Evolutionary conservation across 1,140 invertebrate genomes (phyloP), one percentile per base, ranked within the genome.

Genomic region (Saxidomus purpurata): DNA sequence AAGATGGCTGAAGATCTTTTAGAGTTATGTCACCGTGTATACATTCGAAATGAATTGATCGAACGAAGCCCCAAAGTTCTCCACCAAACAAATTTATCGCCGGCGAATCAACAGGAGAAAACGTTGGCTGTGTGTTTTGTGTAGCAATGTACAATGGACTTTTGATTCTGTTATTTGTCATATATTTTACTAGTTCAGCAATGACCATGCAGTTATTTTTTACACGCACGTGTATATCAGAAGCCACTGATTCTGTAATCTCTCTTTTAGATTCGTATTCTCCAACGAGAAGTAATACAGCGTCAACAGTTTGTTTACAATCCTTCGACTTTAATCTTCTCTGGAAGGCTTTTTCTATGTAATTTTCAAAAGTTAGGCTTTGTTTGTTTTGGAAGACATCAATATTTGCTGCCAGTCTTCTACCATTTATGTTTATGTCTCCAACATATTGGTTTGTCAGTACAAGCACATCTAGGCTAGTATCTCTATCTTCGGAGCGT

Each of bases 41-140:
- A n/a, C 59, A 86, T 40, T 86, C 84, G 2, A 74, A 4, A 15
- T 77, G 47, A 2, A 86, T 11, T n/a, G 84, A 74, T 11, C 84
- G 67, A 38, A 86, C 36, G 36, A 77, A 86, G 3, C 84, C 84
- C 84, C 84, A 86, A 28, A 86, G n/a, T n/a, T n/a, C n/a, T n/a
- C n/a, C n/a, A n/a, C n/a, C n/a, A n/a, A n/a, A n/a, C n/a, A n/a
- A n/a, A 61, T 59, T 76, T 55, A 15, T 3, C 31, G 8, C 84
- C 71, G 0, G n/a, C 17, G 8, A 52, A 19, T n/a, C 36, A 49
- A 2, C 28, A 13, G 25, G 13, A 2, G 15, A 25, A 34, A 82
- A 74, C 22, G 43, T 76, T 36, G 36, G 11, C 40, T 87, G 85
- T 25, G 85, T 43, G 59, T 79, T 87, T 49, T 87, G 69, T 13